Conservation (phyloP, 1,140 invertebrate species). For the Lepidurus arcticus region DNA sequence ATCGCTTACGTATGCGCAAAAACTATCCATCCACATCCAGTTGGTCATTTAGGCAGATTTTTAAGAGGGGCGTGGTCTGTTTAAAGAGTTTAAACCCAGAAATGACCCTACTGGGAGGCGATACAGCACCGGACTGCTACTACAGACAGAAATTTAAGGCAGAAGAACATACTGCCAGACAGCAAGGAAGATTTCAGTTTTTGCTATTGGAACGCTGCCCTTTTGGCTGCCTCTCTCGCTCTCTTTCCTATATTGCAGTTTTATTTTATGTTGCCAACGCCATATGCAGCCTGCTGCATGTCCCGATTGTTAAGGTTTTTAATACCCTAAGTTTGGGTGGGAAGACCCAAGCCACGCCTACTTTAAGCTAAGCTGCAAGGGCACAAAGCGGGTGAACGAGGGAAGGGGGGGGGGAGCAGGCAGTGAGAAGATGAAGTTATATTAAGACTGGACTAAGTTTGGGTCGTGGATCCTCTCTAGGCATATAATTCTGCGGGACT, state of each 20-base stretch:
- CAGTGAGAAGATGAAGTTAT: neutral
- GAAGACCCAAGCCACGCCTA: neutral
- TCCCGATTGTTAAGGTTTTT: neutral
- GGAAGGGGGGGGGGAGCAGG: neutral
- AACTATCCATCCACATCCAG: neutral
- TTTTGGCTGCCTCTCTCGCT: neutral
- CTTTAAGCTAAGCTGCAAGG: neutral
- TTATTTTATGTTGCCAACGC: slow-evolving; percentile 11
- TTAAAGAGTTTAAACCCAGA: neutral
- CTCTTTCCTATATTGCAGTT: neutral
- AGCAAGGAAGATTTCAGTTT: neutral
- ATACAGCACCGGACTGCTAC: neutral
- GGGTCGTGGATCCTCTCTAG: neutral
- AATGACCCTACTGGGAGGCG: neutral
- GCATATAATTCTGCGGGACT: neutral
- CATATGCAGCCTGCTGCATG: slow-evolving; percentile 13
- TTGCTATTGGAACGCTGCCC: slow-evolving; percentile 17
- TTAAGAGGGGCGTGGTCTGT: neutral
- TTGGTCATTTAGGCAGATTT: slow-evolving; percentile 2
- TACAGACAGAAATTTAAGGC: slow-evolving; percentile 9
- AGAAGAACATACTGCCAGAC: neutral
- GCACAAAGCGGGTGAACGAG: neutral
- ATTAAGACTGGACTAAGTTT: neutral
- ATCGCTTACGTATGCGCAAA: neutral
- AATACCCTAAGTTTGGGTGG: neutral